Evolutionary conservation across 92 coral and sea anemone species (phyloP).

Genomic region (Galaxea fascicularis): DNA sequence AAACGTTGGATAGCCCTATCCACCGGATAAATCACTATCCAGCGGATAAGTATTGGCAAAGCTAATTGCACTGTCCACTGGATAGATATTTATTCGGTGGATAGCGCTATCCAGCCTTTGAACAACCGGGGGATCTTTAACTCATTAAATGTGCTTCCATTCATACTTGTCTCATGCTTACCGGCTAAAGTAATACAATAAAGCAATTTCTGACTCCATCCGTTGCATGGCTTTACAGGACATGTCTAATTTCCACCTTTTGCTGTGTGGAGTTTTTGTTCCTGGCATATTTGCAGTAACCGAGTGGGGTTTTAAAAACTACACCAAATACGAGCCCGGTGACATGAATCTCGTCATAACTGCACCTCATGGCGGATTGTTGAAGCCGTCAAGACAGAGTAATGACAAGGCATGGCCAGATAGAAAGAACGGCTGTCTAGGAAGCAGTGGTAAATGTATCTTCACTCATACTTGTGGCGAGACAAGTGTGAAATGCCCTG

Average conservation of each 20-base stretch:
- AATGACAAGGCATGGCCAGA: conserved; percentile 2
- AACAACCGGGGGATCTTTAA: no score
- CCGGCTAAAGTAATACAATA: no score
- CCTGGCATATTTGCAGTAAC: conserved; percentile 4
- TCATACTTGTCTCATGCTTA: no score
- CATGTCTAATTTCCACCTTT: neutral
- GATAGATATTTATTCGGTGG: no score
- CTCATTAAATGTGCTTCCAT: no score
- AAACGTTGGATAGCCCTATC: no score
- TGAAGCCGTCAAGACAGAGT: conserved; percentile 12
- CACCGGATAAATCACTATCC: no score
- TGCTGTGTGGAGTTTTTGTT: neutral
- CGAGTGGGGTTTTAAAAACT: neutral
- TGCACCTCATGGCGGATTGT: conserved; percentile 34
- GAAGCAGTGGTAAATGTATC: neutral
- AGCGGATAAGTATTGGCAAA: no score
- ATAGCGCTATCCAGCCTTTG: no score
- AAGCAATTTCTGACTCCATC: no score
- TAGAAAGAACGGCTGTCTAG: conserved; percentile 8
- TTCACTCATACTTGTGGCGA: conserved; percentile 3
- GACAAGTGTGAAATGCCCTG: neutral
- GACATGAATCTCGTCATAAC: conserved; percentile 38
- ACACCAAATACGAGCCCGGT: conserved; percentile 37
- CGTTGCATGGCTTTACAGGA: neutral
- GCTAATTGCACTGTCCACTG: no score